Percentiles rank a stretch among this genome's conserved stretches.
These are phyloP conservation scores for Pelvicachromis taeniatus DNA, from an alignment of 2,113 vertebrate species.

Conservation along the genomic window DNA sequence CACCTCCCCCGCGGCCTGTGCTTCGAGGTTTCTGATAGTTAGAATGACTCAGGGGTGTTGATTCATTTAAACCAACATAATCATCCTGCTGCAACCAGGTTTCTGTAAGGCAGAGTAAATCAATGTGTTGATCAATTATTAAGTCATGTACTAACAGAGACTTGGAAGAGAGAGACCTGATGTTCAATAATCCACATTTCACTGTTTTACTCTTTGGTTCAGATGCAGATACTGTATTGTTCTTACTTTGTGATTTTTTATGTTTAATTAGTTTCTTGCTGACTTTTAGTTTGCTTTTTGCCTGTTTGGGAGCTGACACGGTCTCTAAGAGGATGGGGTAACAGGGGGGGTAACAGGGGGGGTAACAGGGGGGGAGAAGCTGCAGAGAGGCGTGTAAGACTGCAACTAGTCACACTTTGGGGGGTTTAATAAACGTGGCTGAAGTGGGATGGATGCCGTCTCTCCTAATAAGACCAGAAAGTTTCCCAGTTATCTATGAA, in stretches of 20 bases:
- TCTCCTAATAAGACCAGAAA: not conserved
- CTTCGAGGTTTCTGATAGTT: not conserved
- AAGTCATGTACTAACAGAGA: not conserved
- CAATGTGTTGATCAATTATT: no score
- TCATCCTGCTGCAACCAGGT: not conserved
- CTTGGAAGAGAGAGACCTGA: not conserved
- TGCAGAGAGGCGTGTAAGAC: not conserved
- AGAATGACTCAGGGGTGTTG: not conserved
- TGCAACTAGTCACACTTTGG: not conserved
- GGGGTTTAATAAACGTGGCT: not conserved
- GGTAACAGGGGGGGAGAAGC: not conserved
- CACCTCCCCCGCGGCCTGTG: rapidly evolving
- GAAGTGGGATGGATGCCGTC: not conserved
- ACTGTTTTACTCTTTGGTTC: not conserved
- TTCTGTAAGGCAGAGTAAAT: not conserved
- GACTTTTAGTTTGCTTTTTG: no score
- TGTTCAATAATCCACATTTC: not conserved
- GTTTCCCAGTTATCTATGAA: not conserved
- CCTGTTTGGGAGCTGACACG: not conserved
- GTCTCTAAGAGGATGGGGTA: not conserved
- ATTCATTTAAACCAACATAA: no score
- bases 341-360: rapidly evolving
- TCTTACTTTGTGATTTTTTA: no score
- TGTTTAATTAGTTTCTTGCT: no score
- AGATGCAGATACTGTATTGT: no score